phyloP scores from a whole-genome alignment of 2,797 vertebrate species.

The Pseudotriccus pelzelni region DNA sequence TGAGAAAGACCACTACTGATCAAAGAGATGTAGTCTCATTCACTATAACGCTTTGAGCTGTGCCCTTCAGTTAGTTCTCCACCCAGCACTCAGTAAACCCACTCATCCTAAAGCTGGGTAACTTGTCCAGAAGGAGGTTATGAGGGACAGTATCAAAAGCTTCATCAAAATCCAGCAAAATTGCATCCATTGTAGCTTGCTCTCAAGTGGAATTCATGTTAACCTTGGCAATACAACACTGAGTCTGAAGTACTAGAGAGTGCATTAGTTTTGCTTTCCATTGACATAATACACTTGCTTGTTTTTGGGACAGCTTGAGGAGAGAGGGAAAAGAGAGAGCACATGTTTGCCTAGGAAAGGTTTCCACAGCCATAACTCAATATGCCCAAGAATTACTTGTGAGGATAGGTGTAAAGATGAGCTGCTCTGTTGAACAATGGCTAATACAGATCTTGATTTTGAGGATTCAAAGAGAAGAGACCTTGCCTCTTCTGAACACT shows the following conservation, averaged over 20 bases:
- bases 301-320: background rate
- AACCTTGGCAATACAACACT: background rate
- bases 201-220: background rate
- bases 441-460: background rate
- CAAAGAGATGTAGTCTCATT: background rate
- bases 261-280: background rate
- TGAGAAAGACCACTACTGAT: background rate
- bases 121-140: background rate
- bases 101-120: background rate
- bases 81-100: background rate
- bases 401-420: background rate
- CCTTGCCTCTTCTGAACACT: background rate
- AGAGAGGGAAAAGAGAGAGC: background rate
- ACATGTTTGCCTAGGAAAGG: accelerated
- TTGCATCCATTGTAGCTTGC: background rate
- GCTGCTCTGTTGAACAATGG: background rate
- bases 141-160: background rate
- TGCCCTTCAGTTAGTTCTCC: background rate
- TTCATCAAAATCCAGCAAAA: background rate
- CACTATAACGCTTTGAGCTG: background rate
- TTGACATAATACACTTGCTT: background rate
- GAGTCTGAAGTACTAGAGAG: background rate
- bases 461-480: background rate
- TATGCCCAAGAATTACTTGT: background rate
- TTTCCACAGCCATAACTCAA: background rate